Percentiles rank a stretch among this genome's conserved stretches.
These are phyloP conservation scores for Tenthredo distinguenda DNA, from an alignment of 2,888 invertebrate genomes.

Conservation along the genomic window DNA sequence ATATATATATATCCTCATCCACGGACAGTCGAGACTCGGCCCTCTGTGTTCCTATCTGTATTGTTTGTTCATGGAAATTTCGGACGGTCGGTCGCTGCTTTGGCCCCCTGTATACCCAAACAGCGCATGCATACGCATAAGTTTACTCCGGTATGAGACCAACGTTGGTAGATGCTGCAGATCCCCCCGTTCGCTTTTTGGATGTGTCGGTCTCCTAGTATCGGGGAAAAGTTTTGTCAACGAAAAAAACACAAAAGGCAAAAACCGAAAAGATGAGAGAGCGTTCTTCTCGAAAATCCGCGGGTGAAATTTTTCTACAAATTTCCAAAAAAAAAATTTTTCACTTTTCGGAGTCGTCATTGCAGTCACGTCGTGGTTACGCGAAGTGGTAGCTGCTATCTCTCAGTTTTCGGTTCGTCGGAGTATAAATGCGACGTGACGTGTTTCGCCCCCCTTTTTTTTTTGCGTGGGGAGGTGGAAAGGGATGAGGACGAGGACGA, in stretches of 20 bases:
- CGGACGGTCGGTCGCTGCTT: slow-evolving; percentile 28
- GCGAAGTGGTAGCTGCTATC: not conserved
- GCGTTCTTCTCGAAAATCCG: not conserved
- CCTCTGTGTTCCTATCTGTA: slow-evolving; percentile 24
- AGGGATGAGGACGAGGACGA: slow-evolving; percentile 45
- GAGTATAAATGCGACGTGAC: slow-evolving; percentile 32
- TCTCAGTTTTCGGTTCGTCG: slow-evolving; percentile 48
- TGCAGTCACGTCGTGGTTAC: not conserved
- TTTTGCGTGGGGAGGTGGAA: not conserved
- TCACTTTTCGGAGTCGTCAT: not conserved
- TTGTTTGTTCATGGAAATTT: slow-evolving; percentile 50
- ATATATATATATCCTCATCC: slow-evolving; percentile 6
- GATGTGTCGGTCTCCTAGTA: not conserved
- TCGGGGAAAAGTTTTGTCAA: not conserved
- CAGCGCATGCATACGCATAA: slow-evolving; percentile 71
- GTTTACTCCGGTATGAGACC: slow-evolving; percentile 67
- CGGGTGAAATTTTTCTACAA: not conserved
- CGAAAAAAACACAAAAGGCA: not conserved
- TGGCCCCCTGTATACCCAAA: slow-evolving; percentile 52
- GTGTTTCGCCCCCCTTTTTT: not conserved
- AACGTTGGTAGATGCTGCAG: not conserved
- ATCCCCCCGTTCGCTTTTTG: not conserved
- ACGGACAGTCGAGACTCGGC: not conserved
- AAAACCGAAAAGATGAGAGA: not conserved
- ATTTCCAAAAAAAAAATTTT: not conserved